These are phyloP conservation scores for Amniataba percoides DNA, from an alignment of 2,797 vertebrate genomes.

Conservation along the genomic window DNA sequence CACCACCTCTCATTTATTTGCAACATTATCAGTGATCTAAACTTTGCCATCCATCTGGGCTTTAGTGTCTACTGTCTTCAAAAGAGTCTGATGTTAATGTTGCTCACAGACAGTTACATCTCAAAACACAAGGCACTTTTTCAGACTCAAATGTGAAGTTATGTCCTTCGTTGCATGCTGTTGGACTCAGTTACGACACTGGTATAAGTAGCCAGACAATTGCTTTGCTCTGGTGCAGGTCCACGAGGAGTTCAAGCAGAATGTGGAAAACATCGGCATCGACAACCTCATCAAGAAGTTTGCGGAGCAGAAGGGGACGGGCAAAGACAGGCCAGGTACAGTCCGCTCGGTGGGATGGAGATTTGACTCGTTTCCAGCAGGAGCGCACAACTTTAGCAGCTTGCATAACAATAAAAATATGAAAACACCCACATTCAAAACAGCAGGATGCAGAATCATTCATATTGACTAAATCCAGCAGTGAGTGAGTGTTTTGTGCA, in stretches of 20 bases:
- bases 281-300: slow-evolving; percentile 92
- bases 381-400: slow-evolving; percentile 2
- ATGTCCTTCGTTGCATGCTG: background rate
- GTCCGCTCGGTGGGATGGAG: background rate
- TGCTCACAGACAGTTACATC: background rate
- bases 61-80: background rate
- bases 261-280: slow-evolving; percentile 94
- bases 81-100: background rate
- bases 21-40: background rate
- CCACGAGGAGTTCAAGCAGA: slow-evolving; percentile 97
- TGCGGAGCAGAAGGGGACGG: slow-evolving; percentile 93
- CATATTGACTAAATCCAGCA: slow-evolving; percentile 4
- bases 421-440: background rate
- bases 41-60: background rate
- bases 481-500: background rate
- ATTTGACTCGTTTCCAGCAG: background rate
- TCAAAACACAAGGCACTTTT: background rate
- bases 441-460: slow-evolving; percentile 6
- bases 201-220: background rate
- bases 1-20: background rate
- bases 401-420: slow-evolving; percentile 11
- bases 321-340: slow-evolving; percentile 91
- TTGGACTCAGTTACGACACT: background rate
- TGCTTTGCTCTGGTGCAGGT: slow-evolving; percentile 83
- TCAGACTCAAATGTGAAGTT: background rate